phyloP scores from a whole-genome alignment of 2,113 vertebrate species.

The Chitala chitala region DNA sequence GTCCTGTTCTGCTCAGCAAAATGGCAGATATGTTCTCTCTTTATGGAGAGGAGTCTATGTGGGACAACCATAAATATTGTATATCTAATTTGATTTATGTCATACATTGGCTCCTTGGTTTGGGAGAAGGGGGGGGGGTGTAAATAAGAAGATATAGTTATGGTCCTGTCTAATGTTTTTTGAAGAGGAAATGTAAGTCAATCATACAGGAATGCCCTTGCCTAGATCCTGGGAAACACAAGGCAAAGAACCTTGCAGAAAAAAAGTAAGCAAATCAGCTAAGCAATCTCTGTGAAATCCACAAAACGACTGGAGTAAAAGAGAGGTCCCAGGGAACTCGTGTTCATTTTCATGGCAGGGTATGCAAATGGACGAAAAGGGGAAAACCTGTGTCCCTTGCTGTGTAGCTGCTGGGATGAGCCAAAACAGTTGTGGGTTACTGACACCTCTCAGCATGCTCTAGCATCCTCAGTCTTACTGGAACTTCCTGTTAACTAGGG shows the following conservation, averaged over 20 bases:
- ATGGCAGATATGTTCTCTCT: too few relatives aligned
- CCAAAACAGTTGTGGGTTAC: neutral
- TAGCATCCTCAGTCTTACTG: neutral
- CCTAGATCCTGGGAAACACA: too few relatives aligned
- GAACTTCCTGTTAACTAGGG: slow-evolving; percentile 22
- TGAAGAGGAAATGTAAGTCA: too few relatives aligned
- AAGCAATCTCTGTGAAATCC: neutral
- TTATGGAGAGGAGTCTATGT: too few relatives aligned
- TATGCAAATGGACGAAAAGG: neutral
- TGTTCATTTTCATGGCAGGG: slow-evolving; percentile 2
- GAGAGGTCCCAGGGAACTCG: neutral
- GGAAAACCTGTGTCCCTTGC: neutral
- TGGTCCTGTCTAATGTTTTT: too few relatives aligned
- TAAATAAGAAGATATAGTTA: too few relatives aligned
- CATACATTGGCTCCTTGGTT: too few relatives aligned
- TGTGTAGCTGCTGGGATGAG: neutral
- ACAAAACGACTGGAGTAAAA: neutral
- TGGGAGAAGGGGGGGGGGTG: too few relatives aligned
- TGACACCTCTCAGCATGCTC: neutral
- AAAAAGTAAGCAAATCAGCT: neutral
- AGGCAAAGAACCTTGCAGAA: too few relatives aligned
- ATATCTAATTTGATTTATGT: neutral
- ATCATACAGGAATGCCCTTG: too few relatives aligned
- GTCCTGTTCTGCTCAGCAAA: too few relatives aligned
- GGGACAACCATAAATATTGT: neutral